Conservation (phyloP, 92 coral and sea anemone species). For the Phenganax subtilis region DNA sequence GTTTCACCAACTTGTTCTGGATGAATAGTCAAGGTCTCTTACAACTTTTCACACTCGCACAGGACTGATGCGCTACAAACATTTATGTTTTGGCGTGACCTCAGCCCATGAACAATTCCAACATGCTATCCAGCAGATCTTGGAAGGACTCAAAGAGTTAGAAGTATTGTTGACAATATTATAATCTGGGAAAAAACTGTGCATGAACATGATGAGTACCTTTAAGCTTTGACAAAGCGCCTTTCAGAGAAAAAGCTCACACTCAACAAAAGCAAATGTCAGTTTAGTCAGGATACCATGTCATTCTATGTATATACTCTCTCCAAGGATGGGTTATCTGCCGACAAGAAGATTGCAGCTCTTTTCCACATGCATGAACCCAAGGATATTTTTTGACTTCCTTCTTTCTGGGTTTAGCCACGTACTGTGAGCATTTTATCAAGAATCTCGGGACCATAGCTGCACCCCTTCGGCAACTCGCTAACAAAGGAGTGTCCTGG, state of each 20-base stretch:
- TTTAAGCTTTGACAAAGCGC: constrained; percentile 20
- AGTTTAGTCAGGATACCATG: neutral
- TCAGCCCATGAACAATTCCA: constrained; percentile 33
- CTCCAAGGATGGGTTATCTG: too few relatives aligned
- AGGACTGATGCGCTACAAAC: constrained; percentile 16
- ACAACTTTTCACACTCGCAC: constrained; percentile 14
- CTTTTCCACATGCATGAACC: too few relatives aligned
- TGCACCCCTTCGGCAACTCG: neutral
- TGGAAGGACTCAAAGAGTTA: constrained; percentile 51
- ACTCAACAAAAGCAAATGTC: neutral
- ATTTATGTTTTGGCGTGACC: constrained; percentile 18
- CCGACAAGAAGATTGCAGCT: too few relatives aligned
- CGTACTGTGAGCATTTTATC: too few relatives aligned
- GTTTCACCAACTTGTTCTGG: constrained; percentile 1
- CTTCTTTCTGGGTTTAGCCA: too few relatives aligned
- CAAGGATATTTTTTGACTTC: too few relatives aligned
- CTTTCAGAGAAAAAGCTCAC: constrained; percentile 20
- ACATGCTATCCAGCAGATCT: constrained; percentile 27
- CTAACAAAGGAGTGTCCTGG: neutral
- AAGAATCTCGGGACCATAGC: too few relatives aligned
- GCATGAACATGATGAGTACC: constrained; percentile 39
- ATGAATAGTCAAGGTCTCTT: neutral
- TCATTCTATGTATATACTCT: too few relatives aligned
- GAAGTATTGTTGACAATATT: constrained; percentile 40
- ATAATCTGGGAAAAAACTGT: constrained; percentile 31